Conservation (phyloP, 2,113 vertebrate species). For the Odontesthes bonariensis region DNA sequence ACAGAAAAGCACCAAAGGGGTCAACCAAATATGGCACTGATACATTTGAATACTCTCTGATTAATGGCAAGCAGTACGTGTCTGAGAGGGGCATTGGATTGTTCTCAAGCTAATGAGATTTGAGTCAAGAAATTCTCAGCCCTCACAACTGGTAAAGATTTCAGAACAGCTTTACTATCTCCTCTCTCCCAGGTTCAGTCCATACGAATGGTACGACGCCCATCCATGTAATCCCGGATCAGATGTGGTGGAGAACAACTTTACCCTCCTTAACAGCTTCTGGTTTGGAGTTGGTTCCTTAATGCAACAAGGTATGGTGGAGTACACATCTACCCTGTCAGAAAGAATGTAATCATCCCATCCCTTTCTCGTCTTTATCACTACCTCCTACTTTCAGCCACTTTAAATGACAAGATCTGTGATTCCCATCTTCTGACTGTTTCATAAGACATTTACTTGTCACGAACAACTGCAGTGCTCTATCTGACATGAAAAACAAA, state of each 20-base stretch:
- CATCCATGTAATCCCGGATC: constrained; percentile 97
- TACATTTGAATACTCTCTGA: too few species aligned
- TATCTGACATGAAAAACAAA: constrained; percentile 76
- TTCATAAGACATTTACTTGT: constrained; percentile 77
- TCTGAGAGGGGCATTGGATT: too few species aligned
- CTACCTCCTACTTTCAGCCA: constrained; percentile 45
- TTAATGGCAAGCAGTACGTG: too few species aligned
- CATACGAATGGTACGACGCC: constrained; percentile 97
- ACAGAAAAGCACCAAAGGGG: too few species aligned
- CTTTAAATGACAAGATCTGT: constrained; percentile 74
- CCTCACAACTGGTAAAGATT: background rate
- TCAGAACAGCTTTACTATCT: constrained; percentile 3
- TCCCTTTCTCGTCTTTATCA: constrained; percentile 7
- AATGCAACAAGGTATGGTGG: constrained; percentile 95
- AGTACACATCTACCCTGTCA: constrained; percentile 41
- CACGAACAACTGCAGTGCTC: constrained; percentile 76
- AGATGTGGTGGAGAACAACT: constrained; percentile 97
- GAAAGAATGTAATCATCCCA: constrained; percentile 47
- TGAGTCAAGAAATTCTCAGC: background rate
- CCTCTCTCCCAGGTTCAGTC: constrained; percentile 89
- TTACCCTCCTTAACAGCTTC: constrained; percentile 98
- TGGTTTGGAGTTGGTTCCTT: constrained; percentile 98
- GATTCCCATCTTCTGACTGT: constrained; percentile 68
- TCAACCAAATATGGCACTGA: too few species aligned
- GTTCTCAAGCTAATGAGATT: too few species aligned